These are phyloP conservation scores for Erebia aethiops DNA, from an alignment of 2,888 invertebrate genomes.

Conservation along the genomic window DNA sequence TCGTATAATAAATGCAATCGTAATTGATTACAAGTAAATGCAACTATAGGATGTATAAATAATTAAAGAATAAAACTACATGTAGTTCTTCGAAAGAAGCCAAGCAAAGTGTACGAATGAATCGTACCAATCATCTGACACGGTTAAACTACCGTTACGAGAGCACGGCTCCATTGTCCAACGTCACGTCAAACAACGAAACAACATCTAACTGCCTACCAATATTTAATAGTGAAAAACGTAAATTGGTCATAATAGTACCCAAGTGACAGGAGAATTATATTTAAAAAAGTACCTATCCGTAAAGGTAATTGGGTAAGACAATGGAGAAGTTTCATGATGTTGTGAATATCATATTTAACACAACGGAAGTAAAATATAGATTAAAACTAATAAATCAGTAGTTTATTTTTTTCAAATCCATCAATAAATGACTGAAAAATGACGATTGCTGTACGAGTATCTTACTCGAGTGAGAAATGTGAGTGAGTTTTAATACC, in stretches of 20 bases:
- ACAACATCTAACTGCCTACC: not conserved
- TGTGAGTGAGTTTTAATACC: too few relatives aligned
- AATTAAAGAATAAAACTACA: conserved; percentile 3
- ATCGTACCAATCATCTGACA: conserved; percentile 40
- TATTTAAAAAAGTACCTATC: too few relatives aligned
- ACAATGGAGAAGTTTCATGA: too few relatives aligned
- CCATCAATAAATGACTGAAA: too few relatives aligned
- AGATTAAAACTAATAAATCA: too few relatives aligned
- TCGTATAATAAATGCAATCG: too few relatives aligned
- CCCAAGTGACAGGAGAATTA: not conserved
- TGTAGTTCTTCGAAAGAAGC: conserved; percentile 17
- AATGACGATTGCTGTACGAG: too few relatives aligned
- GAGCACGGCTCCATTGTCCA: conserved; percentile 35
- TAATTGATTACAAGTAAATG: conserved; percentile 1
- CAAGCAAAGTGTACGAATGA: conserved; percentile 18
- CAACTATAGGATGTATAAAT: not conserved
- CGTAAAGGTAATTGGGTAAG: too few relatives aligned
- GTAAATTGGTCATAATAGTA: not conserved
- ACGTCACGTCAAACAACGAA: conserved; percentile 12
- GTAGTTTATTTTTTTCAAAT: too few relatives aligned
- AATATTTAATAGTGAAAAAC: not conserved
- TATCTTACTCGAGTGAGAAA: too few relatives aligned
- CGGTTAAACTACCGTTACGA: conserved; percentile 43
- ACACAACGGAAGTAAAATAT: too few relatives aligned
- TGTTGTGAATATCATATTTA: too few relatives aligned